phyloP scores from a whole-genome alignment of 2,888 invertebrate genomes.

The Acleris cristana region DNA sequence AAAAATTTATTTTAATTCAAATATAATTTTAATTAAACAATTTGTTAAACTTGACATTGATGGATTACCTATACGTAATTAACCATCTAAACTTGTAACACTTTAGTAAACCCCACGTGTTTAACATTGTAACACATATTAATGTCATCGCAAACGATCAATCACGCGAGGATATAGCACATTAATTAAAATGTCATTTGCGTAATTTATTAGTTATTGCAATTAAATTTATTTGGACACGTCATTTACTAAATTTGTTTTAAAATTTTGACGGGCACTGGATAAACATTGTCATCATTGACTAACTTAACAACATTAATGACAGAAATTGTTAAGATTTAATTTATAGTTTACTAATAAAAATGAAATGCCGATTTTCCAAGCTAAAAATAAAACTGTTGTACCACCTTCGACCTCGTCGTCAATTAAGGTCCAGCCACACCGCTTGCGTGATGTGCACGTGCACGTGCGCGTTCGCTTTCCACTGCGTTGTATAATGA shows the following conservation, averaged over 20 bases:
- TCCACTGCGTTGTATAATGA: too few relatives aligned
- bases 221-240: constrained; percentile 10
- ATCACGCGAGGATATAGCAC: constrained; percentile 30
- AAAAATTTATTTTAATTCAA: not conserved
- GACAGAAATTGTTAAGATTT: too few relatives aligned
- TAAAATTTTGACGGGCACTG: not conserved
- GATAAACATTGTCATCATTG: not conserved
- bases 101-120: constrained; percentile 8
- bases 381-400: too few relatives aligned
- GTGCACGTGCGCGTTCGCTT: too few relatives aligned
- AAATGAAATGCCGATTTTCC: too few relatives aligned
- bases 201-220: constrained; percentile 31
- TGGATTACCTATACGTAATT: constrained; percentile 21
- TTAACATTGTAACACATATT: constrained; percentile 34
- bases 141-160: constrained; percentile 29
- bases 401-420: too few relatives aligned
- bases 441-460: too few relatives aligned
- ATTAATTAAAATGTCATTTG: constrained; percentile 39
- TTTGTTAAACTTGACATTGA: constrained; percentile 24
- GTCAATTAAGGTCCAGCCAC: too few relatives aligned
- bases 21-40: not conserved
- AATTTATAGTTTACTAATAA: too few relatives aligned
- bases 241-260: constrained; percentile 11
- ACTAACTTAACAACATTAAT: too few relatives aligned
- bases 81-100: constrained; percentile 31